Evolutionary conservation across 2,113 vertebrate genomes (phyloP).

Genomic region (Rutilus rutilus): DNA sequence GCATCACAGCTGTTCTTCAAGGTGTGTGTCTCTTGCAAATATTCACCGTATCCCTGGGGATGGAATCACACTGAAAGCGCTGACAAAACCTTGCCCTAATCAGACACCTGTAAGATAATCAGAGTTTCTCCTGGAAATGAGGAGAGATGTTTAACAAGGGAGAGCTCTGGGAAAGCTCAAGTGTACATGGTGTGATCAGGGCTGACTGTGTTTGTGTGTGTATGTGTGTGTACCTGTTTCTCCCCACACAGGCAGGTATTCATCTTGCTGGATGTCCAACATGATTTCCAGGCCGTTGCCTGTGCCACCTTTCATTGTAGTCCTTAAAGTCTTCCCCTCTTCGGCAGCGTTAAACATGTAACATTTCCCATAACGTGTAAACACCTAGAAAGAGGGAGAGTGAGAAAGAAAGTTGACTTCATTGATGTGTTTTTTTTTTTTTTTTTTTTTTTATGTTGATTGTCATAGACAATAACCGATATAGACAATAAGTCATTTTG

Average conservation of each 20-base stretch:
- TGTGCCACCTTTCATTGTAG: slow-evolving; percentile 96
- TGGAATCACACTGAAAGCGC: background rate
- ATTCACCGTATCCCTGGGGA: slow-evolving; percentile 23
- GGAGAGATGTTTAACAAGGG: background rate
- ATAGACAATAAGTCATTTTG: background rate
- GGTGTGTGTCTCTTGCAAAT: slow-evolving; percentile 24
- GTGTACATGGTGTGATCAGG: slow-evolving; percentile 27
- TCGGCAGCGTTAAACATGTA: slow-evolving; percentile 99
- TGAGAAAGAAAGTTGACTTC: background rate
- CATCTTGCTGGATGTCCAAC: slow-evolving; percentile 98
- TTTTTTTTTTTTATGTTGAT: background rate
- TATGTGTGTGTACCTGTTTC: slow-evolving; percentile 73
- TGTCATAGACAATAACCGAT: background rate
- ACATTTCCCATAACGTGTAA: slow-evolving; percentile 98
- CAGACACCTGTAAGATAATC: slow-evolving; percentile 9
- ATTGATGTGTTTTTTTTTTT: too few relatives aligned
- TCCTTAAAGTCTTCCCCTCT: slow-evolving; percentile 91
- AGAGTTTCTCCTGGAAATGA: slow-evolving; percentile 22
- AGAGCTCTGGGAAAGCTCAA: background rate
- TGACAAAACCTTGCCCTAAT: slow-evolving; percentile 38
- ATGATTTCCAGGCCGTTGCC: slow-evolving; percentile 98
- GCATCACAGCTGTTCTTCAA: slow-evolving; percentile 31
- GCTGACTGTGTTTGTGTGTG: background rate
- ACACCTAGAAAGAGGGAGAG: slow-evolving; percentile 81
- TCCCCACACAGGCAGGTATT: slow-evolving; percentile 82